These are phyloP conservation scores for Tringa solitaria DNA, from an alignment of 2,113 vertebrate species.

Conservation along the genomic window DNA sequence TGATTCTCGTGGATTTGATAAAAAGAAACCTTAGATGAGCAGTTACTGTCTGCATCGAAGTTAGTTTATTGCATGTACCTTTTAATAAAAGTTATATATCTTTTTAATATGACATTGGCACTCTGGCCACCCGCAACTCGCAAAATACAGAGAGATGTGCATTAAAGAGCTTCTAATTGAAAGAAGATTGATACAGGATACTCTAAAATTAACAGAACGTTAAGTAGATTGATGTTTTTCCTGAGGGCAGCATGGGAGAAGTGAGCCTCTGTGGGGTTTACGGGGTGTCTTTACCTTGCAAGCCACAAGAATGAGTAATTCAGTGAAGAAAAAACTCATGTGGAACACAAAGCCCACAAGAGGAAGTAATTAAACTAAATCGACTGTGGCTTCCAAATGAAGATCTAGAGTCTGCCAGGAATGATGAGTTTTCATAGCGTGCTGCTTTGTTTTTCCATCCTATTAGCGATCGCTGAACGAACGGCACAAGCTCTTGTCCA, in stretches of 20 bases:
- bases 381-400: not conserved
- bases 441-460: not conserved
- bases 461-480: constrained; percentile 85
- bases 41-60: not conserved
- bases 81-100: not conserved
- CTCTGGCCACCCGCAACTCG: not conserved
- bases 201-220: not conserved
- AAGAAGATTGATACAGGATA: not conserved
- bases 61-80: rapidly evolving
- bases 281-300: not conserved
- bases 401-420: not conserved
- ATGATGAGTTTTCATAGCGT: not conserved
- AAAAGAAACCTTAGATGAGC: not conserved
- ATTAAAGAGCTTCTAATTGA: not conserved
- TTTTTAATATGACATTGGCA: not conserved
- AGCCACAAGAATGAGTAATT: constrained; percentile 40
- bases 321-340: not conserved
- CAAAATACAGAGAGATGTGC: not conserved
- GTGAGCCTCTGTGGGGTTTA: not conserved
- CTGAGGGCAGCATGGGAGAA: not conserved
- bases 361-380: constrained; percentile 47
- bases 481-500: constrained; percentile 83
- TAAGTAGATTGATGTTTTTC: not conserved
- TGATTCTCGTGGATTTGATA: not conserved
- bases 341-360: constrained; percentile 22